Evolutionary conservation across 2,113 vertebrate genomes (phyloP).

Genomic region (Phaetusa simplex): DNA sequence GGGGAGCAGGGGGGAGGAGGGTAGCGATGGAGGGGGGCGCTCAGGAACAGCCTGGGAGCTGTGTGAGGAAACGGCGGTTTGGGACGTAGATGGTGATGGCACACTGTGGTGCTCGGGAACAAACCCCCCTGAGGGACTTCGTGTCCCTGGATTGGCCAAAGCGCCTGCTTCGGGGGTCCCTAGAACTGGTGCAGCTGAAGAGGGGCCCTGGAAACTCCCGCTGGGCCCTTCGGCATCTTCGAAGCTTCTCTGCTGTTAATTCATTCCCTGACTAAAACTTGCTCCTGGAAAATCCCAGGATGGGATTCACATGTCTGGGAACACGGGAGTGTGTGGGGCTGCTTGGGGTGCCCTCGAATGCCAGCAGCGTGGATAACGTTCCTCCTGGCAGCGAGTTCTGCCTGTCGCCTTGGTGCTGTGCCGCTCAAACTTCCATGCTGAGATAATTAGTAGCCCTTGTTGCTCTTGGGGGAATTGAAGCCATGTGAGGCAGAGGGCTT

Average conservation of each 20-base stretch:
- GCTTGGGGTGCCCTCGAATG: not conserved
- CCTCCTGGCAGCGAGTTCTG: not conserved
- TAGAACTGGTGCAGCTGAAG: no score
- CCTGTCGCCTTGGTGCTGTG: not conserved
- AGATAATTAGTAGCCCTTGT: not conserved
- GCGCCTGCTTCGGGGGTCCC: rapidly evolving
- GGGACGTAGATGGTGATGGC: rapidly evolving
- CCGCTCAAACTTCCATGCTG: rapidly evolving
- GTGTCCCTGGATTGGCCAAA: not conserved
- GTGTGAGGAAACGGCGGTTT: not conserved
- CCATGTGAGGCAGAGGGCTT: not conserved
- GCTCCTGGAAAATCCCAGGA: not conserved
- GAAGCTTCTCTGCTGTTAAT: not conserved
- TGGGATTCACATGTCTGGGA: not conserved
- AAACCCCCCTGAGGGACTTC: rapidly evolving
- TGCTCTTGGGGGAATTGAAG: not conserved
- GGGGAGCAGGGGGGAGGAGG: not conserved
- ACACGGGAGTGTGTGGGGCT: not conserved
- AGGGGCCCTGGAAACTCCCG: not conserved
- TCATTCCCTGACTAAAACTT: not conserved
- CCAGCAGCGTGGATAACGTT: rapidly evolving
- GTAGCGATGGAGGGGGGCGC: rapidly evolving
- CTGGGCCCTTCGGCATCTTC: no score
- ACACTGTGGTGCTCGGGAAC: not conserved
- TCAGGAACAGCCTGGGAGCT: not conserved